Percentiles rank a stretch among this genome's conserved stretches.
These are phyloP conservation scores for Augochlora pura DNA, from an alignment of 1,140 invertebrate species.

Conservation along the genomic window DNA sequence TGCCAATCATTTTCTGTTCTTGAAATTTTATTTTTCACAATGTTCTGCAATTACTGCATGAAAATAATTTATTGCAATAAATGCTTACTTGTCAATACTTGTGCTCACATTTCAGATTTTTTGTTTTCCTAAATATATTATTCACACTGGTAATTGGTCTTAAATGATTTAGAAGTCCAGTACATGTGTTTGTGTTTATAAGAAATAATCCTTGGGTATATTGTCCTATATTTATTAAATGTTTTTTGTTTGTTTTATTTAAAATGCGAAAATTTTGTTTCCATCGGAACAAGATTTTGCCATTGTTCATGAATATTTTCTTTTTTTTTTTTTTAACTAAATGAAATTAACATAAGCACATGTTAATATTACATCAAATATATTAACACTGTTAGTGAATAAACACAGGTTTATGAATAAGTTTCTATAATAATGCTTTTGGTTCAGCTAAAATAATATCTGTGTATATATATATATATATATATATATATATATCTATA, in stretches of 20 bases:
- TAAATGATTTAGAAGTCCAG: slow-evolving; percentile 17
- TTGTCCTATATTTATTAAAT: neutral
- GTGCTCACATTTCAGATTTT: no score
- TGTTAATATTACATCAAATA: slow-evolving; percentile 9
- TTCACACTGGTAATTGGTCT: neutral
- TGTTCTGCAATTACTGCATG: no score
- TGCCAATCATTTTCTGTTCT: no score
- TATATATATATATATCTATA: no score
- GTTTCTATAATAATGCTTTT: neutral
- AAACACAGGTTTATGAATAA: neutral
- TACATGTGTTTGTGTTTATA: slow-evolving; percentile 34
- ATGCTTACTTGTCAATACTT: no score
- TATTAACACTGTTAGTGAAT: neutral
- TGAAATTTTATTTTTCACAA: no score
- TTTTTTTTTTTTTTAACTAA: neutral
- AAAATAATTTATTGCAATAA: no score
- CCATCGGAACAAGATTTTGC: neutral
- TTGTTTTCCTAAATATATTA: no score
- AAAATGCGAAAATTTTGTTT: neutral
- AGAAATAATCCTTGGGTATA: neutral
- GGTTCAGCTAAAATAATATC: neutral
- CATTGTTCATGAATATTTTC: neutral
- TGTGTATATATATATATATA: neutral
- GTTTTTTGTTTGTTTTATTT: neutral
- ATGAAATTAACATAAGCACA: slow-evolving; percentile 15